phyloP scores from a whole-genome alignment of 92 coral and sea anemone genomes.

The Parazoanthus swiftii region DNA sequence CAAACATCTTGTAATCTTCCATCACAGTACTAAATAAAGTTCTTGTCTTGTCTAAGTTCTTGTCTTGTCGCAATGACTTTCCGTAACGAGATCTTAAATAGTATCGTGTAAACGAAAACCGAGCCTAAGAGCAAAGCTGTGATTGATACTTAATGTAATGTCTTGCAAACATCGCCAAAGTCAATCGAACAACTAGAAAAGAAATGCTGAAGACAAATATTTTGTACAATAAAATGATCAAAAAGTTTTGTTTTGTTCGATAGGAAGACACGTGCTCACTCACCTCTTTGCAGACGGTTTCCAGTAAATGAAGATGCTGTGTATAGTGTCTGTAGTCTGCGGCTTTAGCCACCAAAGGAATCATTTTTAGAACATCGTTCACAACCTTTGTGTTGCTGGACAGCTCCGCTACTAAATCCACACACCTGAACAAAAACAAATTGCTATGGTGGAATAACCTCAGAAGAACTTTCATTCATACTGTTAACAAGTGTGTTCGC shows the following conservation, averaged over 20 bases:
- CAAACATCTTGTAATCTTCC: too few relatives aligned
- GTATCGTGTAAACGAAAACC: background rate
- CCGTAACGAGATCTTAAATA: background rate
- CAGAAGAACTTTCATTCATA: too few relatives aligned
- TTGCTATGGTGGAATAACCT: too few relatives aligned
- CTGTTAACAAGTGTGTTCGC: too few relatives aligned
- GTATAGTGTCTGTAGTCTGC: conserved; percentile 83
- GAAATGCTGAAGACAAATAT: background rate
- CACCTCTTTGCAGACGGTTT: conserved; percentile 94
- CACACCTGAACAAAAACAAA: conserved; percentile 57
- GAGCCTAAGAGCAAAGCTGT: background rate
- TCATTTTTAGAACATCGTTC: conserved; percentile 56
- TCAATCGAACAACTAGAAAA: background rate
- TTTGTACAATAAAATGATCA: too few relatives aligned
- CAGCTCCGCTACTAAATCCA: conserved; percentile 85
- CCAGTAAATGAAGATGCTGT: conserved; percentile 87
- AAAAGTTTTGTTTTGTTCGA: background rate
- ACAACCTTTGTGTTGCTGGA: conserved; percentile 68
- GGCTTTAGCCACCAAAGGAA: conserved; percentile 82
- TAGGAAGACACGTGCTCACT: background rate
- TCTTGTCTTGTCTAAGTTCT: too few relatives aligned
- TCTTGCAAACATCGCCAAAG: background rate
- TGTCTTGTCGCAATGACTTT: background rate
- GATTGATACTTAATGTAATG: too few relatives aligned
- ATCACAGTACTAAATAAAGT: too few relatives aligned